Percentiles rank a stretch among this genome's conserved stretches.
These are phyloP conservation scores for Brachyptera putata DNA, from an alignment of 2,888 invertebrate species.

Conservation along the genomic window DNA sequence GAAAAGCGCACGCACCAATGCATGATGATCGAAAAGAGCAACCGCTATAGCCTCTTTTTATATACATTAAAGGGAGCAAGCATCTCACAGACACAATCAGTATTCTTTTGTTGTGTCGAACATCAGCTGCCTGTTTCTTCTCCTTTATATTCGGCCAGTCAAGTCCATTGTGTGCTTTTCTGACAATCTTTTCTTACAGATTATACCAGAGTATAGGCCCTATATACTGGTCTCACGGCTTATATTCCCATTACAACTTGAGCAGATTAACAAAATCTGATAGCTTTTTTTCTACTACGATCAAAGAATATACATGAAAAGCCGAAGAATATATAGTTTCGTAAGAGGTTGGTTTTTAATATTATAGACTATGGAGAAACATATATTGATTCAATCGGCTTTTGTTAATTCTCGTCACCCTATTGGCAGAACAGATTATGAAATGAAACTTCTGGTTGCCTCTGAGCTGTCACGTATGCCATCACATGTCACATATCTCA, in stretches of 20 bases:
- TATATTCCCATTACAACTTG: slow-evolving; percentile 14
- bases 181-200: slow-evolving; percentile 25
- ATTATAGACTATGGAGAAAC: too few species aligned
- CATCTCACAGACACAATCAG: too few species aligned
- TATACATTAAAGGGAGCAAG: too few species aligned
- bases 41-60: slow-evolving; percentile 20
- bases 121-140: slow-evolving; percentile 25
- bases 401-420: too few species aligned
- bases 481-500: too few species aligned
- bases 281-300: slow-evolving; percentile 1
- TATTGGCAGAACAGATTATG: too few species aligned
- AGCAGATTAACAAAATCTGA: slow-evolving; percentile 15
- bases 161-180: slow-evolving; percentile 26
- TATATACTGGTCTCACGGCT: background rate
- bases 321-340: background rate
- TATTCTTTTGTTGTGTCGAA: slow-evolving; percentile 7
- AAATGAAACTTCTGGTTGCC: too few species aligned
- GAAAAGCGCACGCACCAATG: slow-evolving; percentile 26
- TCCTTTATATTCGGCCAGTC: slow-evolving; percentile 25
- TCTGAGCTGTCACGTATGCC: too few species aligned
- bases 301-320: background rate
- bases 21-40: slow-evolving; percentile 28
- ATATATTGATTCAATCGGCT: slow-evolving; percentile 8
- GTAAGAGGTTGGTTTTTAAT: background rate
- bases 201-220: slow-evolving; percentile 11